A percentile compares a stretch with the other conserved stretches of the same genome.
Conservation (phyloP, 2,888 invertebrate genomes). For the Nomada flava region DNA sequence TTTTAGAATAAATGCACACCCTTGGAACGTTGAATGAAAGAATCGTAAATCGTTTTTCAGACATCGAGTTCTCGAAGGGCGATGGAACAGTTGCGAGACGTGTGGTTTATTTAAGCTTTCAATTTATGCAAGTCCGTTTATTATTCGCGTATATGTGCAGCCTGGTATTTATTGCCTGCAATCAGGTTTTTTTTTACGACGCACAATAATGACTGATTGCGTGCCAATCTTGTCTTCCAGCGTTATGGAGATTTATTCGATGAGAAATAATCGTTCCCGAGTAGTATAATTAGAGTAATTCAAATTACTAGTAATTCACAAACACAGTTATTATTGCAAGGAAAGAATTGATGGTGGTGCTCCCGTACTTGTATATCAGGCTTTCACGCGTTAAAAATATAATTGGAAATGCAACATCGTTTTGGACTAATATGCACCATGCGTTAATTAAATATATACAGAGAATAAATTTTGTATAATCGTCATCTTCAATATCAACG, state of each 20-base stretch:
- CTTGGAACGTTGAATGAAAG: background rate
- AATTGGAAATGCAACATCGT: too few species aligned
- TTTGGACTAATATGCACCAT: too few species aligned
- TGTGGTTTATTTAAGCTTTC: conserved; percentile 22
- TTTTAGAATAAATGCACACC: background rate
- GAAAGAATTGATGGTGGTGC: too few species aligned
- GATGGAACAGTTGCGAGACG: background rate
- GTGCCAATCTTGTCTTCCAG: background rate
- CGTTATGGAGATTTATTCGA: background rate
- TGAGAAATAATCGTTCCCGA: background rate
- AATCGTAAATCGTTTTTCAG: background rate
- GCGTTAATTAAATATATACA: too few species aligned
- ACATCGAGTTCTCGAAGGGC: background rate
- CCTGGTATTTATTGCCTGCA: conserved; percentile 9
- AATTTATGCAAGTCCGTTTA: conserved; percentile 12
- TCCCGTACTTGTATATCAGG: too few species aligned
- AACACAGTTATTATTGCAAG: too few species aligned
- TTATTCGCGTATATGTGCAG: background rate
- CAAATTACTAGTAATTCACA: too few species aligned
- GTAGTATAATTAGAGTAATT: too few species aligned
- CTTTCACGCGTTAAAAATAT: too few species aligned
- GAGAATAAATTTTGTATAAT: too few species aligned
- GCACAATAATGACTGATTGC: conserved; percentile 7
- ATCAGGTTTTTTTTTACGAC: conserved; percentile 18
- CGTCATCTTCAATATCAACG: too few species aligned